Percentiles rank a stretch among this genome's conserved stretches.
phyloP scores from a whole-genome alignment of 2,888 invertebrate species.

The Rotaria macrura region DNA sequence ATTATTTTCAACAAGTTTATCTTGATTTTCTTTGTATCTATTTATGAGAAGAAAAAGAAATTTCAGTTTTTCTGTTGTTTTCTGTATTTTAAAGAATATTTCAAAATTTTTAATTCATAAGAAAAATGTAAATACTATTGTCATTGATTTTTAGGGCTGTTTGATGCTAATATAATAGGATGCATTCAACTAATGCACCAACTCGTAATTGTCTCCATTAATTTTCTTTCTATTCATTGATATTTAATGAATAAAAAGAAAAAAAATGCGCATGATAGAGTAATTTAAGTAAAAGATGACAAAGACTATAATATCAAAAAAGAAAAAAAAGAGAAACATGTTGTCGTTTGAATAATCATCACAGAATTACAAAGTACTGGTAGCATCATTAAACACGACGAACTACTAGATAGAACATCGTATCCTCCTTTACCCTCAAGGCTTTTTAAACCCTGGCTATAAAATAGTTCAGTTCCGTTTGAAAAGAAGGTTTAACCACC shows the following conservation, averaged over 20 bases:
- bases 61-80: too few species aligned
- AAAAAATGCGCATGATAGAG: neutral
- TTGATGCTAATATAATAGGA: neutral
- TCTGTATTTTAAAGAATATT: too few species aligned
- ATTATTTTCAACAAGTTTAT: neutral
- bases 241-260: neutral
- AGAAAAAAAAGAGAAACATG: neutral
- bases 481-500: too few species aligned
- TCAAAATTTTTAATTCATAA: too few species aligned
- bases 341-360: neutral
- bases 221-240: neutral
- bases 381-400: too few species aligned
- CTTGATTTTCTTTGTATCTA: neutral
- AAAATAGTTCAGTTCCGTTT: too few species aligned
- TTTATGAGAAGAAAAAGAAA: neutral
- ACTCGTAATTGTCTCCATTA: neutral
- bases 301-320: neutral
- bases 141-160: too few species aligned
- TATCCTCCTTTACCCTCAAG: too few species aligned
- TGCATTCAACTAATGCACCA: neutral
- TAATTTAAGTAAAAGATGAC: neutral
- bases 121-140: neutral
- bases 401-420: too few species aligned
- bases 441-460: too few species aligned
- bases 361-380: neutral